Evolutionary conservation across 2,797 vertebrate species (phyloP), one percentile per base, ranked within the genome.

Genomic region (Margarornis squamiger): DNA sequence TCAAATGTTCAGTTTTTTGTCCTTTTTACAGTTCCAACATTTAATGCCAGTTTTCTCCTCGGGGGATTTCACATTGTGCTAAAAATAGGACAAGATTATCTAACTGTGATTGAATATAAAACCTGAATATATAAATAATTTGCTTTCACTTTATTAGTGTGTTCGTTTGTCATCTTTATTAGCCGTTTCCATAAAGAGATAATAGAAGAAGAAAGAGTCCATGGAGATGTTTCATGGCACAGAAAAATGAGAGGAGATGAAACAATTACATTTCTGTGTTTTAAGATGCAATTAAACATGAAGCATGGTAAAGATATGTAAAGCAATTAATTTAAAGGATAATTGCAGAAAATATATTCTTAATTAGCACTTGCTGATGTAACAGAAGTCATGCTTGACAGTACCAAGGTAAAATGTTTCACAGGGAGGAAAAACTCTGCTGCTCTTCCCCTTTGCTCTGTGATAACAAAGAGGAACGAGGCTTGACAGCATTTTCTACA

Each of bases 81-180:
- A 86, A 92, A 93, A 94, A 89, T 88, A 90, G 76, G 70, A 59
- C 16, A 24, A 26, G 67, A 86, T 88, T 82, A 78, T 92, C 90
- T 76, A 70, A 68, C 76, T 93, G 72, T 36, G 74, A 84, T 90
- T 88, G 71, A 92, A 45, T 93, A 73, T 48, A 61, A 70, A 92
- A 90, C 43, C 43, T 88, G 82, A 88, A 76, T 88, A 70, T 92
- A 84, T 93, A 93, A 95, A 92, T 95, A 74, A 90, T 70, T 75
- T 84, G 8, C 52, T 85, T 93, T 86, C 32, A 48, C 58, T 86
- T 88, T 74, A 74, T 81, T 94, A 85, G n/a, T 24, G 1, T 41
- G 27, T 92, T 91, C 15, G 0, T 75, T 94, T 73, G 41, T 66
- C 51, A 74, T 74, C 0, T 0, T 36, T 84, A 23, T 75, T 74